These are phyloP conservation scores for Hirtodrosophila histrioides DNA, from an alignment of 2,888 invertebrate genomes.

Conservation along the genomic window DNA sequence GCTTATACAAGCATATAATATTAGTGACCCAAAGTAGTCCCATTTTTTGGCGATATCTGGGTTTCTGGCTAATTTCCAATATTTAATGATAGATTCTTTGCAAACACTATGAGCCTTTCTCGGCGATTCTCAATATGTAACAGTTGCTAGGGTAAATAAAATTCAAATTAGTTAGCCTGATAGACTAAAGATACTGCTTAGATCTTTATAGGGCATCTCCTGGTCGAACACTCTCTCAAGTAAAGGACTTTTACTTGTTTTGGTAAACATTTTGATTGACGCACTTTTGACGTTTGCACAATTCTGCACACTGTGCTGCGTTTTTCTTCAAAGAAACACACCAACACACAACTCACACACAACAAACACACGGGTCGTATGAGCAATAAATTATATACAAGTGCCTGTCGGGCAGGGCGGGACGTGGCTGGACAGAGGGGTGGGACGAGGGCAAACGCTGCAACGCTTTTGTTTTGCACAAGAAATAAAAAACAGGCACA, in stretches of 20 bases:
- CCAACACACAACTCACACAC: slow-evolving; percentile 25
- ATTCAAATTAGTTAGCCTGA: not conserved
- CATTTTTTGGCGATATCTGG: too few species aligned
- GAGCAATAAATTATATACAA: slow-evolving; percentile 72
- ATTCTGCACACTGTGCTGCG: slow-evolving; percentile 42
- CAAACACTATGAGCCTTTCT: too few species aligned
- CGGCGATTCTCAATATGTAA: too few species aligned
- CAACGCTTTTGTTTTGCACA: slow-evolving; percentile 57
- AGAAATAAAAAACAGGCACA: slow-evolving; percentile 73
- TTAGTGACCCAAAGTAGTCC: too few species aligned
- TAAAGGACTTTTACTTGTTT: slow-evolving; percentile 11
- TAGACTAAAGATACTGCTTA: not conserved
- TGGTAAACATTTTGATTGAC: slow-evolving; percentile 73
- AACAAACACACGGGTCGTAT: slow-evolving; percentile 45
- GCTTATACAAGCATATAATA: too few species aligned
- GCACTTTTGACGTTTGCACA: slow-evolving; percentile 74
- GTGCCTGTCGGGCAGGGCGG: slow-evolving; percentile 6
- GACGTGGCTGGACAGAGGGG: not conserved
- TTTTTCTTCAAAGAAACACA: slow-evolving; percentile 34
- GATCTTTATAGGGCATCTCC: slow-evolving; percentile 3
- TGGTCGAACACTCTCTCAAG: not conserved
- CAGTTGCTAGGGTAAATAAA: too few species aligned
- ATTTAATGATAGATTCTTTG: too few species aligned
- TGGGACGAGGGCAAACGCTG: slow-evolving; percentile 13
- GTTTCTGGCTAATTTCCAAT: too few species aligned